Evolutionary conservation across 2,797 vertebrate genomes (phyloP).

Genomic region (Eulemur albifrons): DNA sequence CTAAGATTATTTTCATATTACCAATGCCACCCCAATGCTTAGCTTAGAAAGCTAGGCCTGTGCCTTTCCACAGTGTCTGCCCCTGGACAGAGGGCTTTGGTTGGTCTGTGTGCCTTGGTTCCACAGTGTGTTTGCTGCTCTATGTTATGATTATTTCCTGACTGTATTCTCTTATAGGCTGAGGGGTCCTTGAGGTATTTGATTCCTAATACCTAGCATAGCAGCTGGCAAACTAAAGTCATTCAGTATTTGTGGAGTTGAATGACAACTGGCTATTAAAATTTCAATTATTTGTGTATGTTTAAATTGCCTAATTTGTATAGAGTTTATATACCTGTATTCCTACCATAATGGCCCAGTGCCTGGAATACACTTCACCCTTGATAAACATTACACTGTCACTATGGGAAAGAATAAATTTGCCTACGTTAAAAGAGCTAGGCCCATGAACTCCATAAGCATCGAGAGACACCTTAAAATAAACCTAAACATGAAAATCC

Average conservation of each 20-base stretch:
- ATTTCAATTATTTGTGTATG: not conserved
- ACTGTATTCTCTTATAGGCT: not conserved
- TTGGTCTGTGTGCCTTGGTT: not conserved
- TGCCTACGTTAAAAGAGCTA: not conserved
- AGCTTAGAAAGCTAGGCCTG: not conserved
- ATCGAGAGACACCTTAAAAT: not conserved
- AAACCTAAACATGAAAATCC: not conserved
- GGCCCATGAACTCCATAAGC: not conserved
- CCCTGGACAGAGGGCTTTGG: not conserved
- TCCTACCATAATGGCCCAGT: not conserved
- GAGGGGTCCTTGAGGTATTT: not conserved
- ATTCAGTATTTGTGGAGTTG: not conserved
- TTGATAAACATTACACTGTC: not conserved
- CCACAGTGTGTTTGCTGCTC: not conserved
- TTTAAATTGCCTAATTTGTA: not conserved
- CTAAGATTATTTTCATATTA: not conserved
- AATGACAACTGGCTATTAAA: not conserved
- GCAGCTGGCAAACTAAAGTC: not conserved
- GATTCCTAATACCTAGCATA: not conserved
- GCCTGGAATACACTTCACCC: not conserved
- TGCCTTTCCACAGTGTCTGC: not conserved
- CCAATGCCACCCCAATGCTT: not conserved
- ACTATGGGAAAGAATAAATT: conserved; percentile 21
- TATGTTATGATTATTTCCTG: not conserved
- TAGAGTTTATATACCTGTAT: not conserved